Evolutionary conservation across 2,113 vertebrate genomes (phyloP).

Genomic region (Axis porcinus): DNA sequence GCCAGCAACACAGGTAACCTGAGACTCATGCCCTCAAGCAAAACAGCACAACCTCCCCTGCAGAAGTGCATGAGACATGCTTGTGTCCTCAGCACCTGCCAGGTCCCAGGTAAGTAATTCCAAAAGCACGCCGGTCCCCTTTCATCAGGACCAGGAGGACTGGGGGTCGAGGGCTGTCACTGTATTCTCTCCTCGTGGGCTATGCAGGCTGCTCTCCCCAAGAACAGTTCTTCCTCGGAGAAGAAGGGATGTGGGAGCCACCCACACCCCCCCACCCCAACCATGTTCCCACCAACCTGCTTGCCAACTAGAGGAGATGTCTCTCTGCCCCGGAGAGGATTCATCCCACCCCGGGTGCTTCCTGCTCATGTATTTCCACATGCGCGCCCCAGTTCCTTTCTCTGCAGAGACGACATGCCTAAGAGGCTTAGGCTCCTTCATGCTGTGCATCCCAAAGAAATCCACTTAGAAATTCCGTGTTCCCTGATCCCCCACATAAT

Average conservation of each 20-base stretch:
- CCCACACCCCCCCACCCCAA: neutral
- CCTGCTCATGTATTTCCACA: neutral
- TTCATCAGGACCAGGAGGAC: neutral
- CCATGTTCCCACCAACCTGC: neutral
- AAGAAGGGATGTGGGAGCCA: neutral
- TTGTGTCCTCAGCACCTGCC: neutral
- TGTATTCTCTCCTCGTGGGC: too few species aligned
- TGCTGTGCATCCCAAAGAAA: conserved; percentile 21
- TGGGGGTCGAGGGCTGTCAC: neutral
- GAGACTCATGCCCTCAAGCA: neutral
- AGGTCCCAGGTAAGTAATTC: neutral
- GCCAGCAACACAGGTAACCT: rapidly evolving
- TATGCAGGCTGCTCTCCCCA: neutral
- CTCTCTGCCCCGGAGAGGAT: neutral
- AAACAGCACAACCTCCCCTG: neutral
- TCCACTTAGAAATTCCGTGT: conserved; percentile 30
- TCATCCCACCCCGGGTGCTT: neutral
- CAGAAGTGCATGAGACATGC: neutral
- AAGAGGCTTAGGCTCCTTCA: conserved; percentile 46
- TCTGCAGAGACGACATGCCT: neutral
- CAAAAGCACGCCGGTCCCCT: rapidly evolving
- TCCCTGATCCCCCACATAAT: conserved; percentile 32
- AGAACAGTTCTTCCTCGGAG: neutral
- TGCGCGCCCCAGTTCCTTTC: neutral
- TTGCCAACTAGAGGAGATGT: rapidly evolving